Evolutionary conservation across 2,797 vertebrate species (phyloP), one percentile per base, ranked within the genome.

Genomic region (Halcyon leucocephala): DNA sequence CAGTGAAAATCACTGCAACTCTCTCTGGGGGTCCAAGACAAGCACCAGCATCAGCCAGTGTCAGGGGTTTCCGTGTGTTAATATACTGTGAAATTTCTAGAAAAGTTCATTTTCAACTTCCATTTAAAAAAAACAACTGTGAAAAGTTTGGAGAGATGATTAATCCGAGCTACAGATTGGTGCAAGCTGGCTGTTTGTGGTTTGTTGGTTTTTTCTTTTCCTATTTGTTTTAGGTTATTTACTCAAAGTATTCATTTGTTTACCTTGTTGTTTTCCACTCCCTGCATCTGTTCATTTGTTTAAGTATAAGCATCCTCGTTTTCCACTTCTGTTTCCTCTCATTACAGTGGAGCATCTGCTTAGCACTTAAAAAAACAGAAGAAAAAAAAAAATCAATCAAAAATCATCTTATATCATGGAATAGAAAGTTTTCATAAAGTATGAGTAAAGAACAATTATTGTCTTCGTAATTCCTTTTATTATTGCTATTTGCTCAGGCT

Each of bases 201-300:
- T 0, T 16, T 48, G 46, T 46, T 46, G 41, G 6, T 17, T 17
- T 21, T 21, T 16, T 51, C 5, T 55, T 82, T 87, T 72, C 14
- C 67, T 88, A 92, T 89, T 97, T 88, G 89, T 90, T 94, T 93
- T 78, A 94, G 89, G 60, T 73, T 97, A 91, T 78, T 96, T 93
- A 90, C 89, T 96, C 82, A 74, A 96, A 97, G 91, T 95, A 84
- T 96, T 97, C 96, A 94, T 97, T 98, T 97, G 92, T 97, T 98
- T 97, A 96, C 48, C 77, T 93, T 66, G 78, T 93, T 98, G 91
- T 97, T 93, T 97, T 97, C 95, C 77, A 93, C 87, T 97, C 73
- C 31, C 78, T 95, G 65, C 97, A 98, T 97, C 97, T 98, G 98
- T 95, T 98, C 95, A 57, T 96, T 95, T 98, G 78, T 97, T 97